Evolutionary conservation across 2,797 vertebrate genomes (phyloP), one percentile per base, ranked within the genome.

Genomic region (Gila robusta): DNA sequence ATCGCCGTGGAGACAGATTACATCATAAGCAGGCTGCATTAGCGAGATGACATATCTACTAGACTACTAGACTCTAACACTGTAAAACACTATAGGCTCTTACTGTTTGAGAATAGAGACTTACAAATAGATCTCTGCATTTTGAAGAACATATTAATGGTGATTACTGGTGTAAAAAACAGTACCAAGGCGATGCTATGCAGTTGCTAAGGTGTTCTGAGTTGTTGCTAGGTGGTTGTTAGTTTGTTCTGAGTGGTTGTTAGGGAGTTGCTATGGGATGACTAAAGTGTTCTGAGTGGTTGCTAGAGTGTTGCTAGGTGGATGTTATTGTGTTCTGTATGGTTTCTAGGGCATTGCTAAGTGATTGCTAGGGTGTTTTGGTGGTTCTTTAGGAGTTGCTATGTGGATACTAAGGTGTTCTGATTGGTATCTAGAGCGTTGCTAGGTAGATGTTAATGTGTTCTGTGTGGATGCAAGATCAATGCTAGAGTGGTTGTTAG

Each of bases 1-100:
- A 91, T 79, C 67, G 44, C 62, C 52, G 21, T 62, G 85, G 78
- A 80, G 82, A 79, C 64, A 28, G 83, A 85, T 89, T 73, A 79
- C 84, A 86, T 84, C 84, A 87, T 77, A 26, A 5, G 5, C 39
- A 7, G 74, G 59, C 37, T 83, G 84, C 67, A 66, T 70, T 73
- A 78, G 28, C 1, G n/a, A 72, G 23, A 81, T 70, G 78, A 56
- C 52, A 52, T 52, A 16, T 47, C n/a, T 28, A 39, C 23, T 32
- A 17, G 35, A 28, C 47, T 71, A 6, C 2, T 19, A 28, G 66
- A 54, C 1, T 66, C 59, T 28, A 14, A 21, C 44, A 79, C 8
- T 21, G 16, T 66, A 5, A 47, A 66, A 66, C 62, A 64, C 26
- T 3, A 28, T 12, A 16, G 26, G 26, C 12, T 64, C 26, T 16